phyloP scores from a whole-genome alignment of 1,140 invertebrate species.

The Portunus trituberculatus region DNA sequence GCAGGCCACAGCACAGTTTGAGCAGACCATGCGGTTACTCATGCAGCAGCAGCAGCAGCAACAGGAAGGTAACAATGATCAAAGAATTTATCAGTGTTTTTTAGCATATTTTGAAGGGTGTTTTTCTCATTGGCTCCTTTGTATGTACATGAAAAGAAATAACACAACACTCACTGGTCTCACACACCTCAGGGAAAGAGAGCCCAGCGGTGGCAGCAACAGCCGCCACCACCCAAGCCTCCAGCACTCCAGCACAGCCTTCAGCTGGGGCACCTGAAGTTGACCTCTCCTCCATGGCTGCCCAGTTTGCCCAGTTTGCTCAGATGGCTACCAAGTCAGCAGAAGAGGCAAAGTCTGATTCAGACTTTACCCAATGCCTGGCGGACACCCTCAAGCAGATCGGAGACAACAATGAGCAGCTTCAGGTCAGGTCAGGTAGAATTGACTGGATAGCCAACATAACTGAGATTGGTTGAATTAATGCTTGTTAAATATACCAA shows the following conservation, averaged over 20 bases:
- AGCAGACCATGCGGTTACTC: conserved; percentile 68
- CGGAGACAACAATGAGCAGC: conserved; percentile 60
- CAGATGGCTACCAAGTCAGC: conserved; percentile 56
- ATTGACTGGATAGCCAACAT: neutral
- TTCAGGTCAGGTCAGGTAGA: conserved; percentile 37
- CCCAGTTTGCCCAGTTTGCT: conserved; percentile 74
- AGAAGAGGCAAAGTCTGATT: conserved; percentile 40
- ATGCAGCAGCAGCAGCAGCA: conserved; percentile 64
- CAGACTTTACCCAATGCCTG: conserved; percentile 65
- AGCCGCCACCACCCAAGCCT: too few species aligned
- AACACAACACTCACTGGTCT: too few species aligned
- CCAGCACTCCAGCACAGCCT: neutral
- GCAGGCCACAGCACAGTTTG: conserved; percentile 69
- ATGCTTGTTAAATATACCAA: too few species aligned
- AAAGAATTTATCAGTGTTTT: neutral
- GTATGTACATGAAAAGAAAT: too few species aligned
- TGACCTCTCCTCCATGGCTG: conserved; percentile 60
- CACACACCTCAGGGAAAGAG: too few species aligned
- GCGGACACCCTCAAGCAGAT: conserved; percentile 67
- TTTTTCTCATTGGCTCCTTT: too few species aligned
- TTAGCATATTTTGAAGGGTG: too few species aligned
- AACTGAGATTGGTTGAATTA: too few species aligned
- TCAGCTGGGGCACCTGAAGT: neutral
- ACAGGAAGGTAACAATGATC: conserved; percentile 31
- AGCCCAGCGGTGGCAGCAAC: too few species aligned